Conservation (phyloP, 2,797 vertebrate genomes). For the Pseudochirops corinnae region DNA sequence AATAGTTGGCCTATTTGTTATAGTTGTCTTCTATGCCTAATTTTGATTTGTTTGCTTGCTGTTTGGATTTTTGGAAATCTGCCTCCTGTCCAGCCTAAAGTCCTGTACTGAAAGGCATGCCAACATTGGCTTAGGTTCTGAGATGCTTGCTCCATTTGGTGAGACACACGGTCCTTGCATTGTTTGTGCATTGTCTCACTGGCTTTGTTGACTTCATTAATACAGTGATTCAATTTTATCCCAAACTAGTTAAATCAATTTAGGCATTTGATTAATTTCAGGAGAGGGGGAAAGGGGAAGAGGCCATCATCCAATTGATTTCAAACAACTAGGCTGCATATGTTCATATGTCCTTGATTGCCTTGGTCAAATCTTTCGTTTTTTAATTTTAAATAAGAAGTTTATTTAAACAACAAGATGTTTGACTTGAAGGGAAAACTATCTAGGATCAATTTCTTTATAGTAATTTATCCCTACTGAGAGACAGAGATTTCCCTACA, state of each 20-base stretch:
- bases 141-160: background rate
- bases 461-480: too few species aligned
- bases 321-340: background rate
- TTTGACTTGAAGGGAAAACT: too few species aligned
- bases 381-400: too few species aligned
- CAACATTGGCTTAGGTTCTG: background rate
- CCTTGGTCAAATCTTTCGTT: background rate
- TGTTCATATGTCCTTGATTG: slow-evolving; percentile 6
- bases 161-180: background rate
- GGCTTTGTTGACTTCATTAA: background rate
- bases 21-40: background rate
- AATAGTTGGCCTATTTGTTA: background rate
- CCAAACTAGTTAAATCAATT: background rate
- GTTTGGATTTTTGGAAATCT: background rate
- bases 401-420: too few species aligned
- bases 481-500: too few species aligned
- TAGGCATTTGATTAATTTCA: background rate
- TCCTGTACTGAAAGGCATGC: background rate
- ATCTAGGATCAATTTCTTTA: too few species aligned
- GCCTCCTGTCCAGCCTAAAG: background rate
- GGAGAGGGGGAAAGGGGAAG: background rate
- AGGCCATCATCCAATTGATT: background rate
- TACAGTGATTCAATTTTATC: background rate
- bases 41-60: background rate
- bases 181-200: background rate